A percentile compares a stretch with the other conserved stretches of the same genome.
Conservation (phyloP, 2,113 vertebrate genomes). For the Periophthalmodon schlosseri region DNA sequence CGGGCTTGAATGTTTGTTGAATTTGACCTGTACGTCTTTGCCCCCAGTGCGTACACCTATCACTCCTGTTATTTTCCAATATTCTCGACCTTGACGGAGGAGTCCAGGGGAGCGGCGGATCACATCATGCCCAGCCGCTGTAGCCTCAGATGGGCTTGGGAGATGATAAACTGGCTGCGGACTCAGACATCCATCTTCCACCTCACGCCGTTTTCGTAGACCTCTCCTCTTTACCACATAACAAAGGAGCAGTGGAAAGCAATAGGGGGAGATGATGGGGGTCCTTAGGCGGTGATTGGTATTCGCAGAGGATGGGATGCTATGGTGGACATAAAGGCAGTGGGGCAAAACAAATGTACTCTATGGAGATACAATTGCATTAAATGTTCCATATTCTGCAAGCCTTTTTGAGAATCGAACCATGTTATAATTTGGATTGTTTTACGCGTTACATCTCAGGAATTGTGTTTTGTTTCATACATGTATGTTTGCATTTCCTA, state of each 20-base stretch:
- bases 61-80: conserved; percentile 44
- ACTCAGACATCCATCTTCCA: conserved; percentile 71
- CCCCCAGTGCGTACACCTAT: conserved; percentile 28
- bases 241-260: conserved; percentile 14
- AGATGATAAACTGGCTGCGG: conserved; percentile 73
- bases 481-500: neutral
- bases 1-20: conserved; percentile 33
- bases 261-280: conserved; percentile 9
- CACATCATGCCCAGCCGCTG: conserved; percentile 57
- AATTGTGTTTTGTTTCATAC: neutral
- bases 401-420: neutral
- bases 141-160: conserved; percentile 54
- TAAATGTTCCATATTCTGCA: neutral
- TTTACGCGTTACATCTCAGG: neutral
- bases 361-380: neutral
- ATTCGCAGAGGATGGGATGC: neutral
- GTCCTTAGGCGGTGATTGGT: neutral
- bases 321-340: conserved; percentile 1
- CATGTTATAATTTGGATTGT: neutral
- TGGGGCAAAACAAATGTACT: neutral
- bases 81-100: conserved; percentile 70
- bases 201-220: conserved; percentile 34
- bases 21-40: conserved; percentile 43
- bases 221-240: conserved; percentile 16
- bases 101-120: conserved; percentile 40